Base-by-base conservation (phyloP, 2,888 invertebrate genomes). In the Ptilodon capucinus region DNA sequence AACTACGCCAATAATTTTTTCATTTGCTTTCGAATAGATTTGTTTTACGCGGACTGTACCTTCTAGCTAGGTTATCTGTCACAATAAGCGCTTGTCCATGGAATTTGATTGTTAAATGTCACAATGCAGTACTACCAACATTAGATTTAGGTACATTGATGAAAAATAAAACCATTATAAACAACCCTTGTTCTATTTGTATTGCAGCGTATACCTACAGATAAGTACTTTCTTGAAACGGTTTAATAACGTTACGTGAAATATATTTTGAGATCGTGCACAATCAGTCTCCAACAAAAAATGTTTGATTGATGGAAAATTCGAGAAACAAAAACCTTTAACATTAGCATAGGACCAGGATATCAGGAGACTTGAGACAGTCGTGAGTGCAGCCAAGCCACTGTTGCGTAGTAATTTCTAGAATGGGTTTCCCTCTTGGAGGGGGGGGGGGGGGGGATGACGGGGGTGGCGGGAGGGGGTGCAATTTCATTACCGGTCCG, bases 401-500 rank as follows among this genome's bases (percentile, higher is more conserved):
- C 73, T 79, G 86, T 88, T 89, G 89, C 88, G 88, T 86, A 82
- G 89, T 87, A 86, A 89, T 90, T 89, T 89, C 89, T 87, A 86
- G 89, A 89, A 90, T 88, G 86, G 89, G 79, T 86, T n/a, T 81
- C 75, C 60, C 25, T 40, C 40, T 25, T 17, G 32, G 32, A 28
- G 35, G 59, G 55, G 60, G 45, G 46, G 50, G 65, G 69, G 60
- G 71, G 69, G 74, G 74, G 74, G 73, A 76, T 81, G 79, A 80
- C 51, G 64, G 61, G 61, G 64, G 68, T 72, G 76, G 76, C 79
- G 75, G 73, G 80, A 79, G 86, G 89, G 91, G 91, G 88, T 90
- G 90, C 92, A 89, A 90, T 89, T 86, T 91, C 89, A 87, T 88
- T 91, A 89, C 90, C 91, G 86, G 91, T 86, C 89, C 91, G 91